These are phyloP conservation scores for Ranitomeya variabilis DNA, from an alignment of 2,113 vertebrate species.

Conservation along the genomic window DNA sequence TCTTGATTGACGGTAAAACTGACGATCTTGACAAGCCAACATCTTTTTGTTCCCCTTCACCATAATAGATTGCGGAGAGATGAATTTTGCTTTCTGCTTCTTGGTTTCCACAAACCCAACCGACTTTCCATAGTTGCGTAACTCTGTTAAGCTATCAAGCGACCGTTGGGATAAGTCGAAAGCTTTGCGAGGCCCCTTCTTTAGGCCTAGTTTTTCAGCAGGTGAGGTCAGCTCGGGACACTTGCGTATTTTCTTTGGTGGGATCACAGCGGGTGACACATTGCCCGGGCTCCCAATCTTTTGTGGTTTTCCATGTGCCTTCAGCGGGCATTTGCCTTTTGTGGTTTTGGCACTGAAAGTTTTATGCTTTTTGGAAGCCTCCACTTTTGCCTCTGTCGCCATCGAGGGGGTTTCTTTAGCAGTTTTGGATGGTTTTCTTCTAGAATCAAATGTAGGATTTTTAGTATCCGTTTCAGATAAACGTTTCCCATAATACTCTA, in stretches of 20 bases:
- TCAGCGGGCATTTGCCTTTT: conserved; percentile 61
- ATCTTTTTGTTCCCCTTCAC: conserved; percentile 69
- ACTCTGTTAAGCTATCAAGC: conserved; percentile 62
- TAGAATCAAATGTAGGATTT: neutral
- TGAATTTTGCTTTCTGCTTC: conserved; percentile 62
- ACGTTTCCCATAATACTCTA: neutral
- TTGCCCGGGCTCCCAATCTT: neutral
- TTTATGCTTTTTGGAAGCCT: neutral
- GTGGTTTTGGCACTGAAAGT: conserved; percentile 36
- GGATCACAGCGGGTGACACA: conserved; percentile 70
- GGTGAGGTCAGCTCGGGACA: conserved; percentile 67
- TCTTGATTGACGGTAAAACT: conserved; percentile 67
- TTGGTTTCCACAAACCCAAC: conserved; percentile 64
- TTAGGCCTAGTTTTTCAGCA: conserved; percentile 77
- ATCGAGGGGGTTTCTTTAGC: conserved; percentile 4
- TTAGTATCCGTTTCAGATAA: neutral
- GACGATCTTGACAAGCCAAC: conserved; percentile 73
- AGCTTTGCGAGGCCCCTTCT: conserved; percentile 75
- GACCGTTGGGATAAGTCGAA: conserved; percentile 77
- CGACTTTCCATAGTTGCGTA: conserved; percentile 75
- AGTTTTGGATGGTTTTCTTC: neutral
- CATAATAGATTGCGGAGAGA: conserved; percentile 64
- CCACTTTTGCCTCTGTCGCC: conserved; percentile 39
- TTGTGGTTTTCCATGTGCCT: conserved; percentile 12
- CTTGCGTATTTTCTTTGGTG: conserved; percentile 72